These are phyloP conservation scores for Danio aesculapii DNA, from an alignment of 2,797 vertebrate species.

Conservation along the genomic window DNA sequence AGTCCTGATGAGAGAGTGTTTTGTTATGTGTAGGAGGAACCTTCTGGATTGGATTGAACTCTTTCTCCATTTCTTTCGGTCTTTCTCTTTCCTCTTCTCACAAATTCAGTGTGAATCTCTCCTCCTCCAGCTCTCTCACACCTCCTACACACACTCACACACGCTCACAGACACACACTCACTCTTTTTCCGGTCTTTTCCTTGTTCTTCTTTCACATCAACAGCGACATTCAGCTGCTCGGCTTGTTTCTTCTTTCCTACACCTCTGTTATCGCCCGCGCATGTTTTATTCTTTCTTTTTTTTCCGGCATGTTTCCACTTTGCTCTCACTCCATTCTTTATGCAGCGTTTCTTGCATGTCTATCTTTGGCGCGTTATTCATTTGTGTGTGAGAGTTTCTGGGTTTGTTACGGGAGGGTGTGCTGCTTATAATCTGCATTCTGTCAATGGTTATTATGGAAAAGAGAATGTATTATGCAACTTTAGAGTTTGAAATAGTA, in stretches of 20 bases:
- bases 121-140: constrained; percentile 69
- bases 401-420: too few relatives aligned
- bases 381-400: background rate
- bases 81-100: constrained; percentile 41
- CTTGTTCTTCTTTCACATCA: constrained; percentile 37
- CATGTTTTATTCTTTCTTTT: constrained; percentile 10
- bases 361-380: constrained; percentile 18
- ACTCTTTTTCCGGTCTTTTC: constrained; percentile 33
- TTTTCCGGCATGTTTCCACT: background rate
- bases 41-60: constrained; percentile 72
- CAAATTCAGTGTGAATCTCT: constrained; percentile 57
- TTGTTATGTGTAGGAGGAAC: constrained; percentile 75
- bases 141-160: constrained; percentile 53
- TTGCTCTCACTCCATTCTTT: background rate
- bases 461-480: too few relatives aligned
- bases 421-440: too few relatives aligned
- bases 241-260: constrained; percentile 6
- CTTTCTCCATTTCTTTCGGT: constrained; percentile 34
- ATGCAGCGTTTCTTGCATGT: background rate
- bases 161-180: constrained; percentile 7
- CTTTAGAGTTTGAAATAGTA: too few relatives aligned
- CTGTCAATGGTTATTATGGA: too few relatives aligned
- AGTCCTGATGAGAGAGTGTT: constrained; percentile 63
- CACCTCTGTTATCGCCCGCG: background rate
- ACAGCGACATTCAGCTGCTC: constrained; percentile 9